phyloP scores from a whole-genome alignment of 2,888 invertebrate species.

The Clusia tigrina region DNA sequence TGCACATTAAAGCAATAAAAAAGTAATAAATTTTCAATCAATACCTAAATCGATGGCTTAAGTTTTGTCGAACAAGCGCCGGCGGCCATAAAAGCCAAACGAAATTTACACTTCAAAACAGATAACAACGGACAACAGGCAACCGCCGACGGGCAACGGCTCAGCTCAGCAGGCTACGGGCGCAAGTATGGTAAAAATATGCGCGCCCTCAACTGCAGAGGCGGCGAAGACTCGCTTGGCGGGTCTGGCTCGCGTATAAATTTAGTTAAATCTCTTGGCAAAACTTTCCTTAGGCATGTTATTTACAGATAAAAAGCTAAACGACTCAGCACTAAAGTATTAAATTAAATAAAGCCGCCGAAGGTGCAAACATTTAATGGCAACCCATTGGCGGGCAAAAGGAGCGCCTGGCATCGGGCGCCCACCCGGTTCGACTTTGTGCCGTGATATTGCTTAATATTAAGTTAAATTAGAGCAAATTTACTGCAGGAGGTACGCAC shows the following conservation, averaged over 20 bases:
- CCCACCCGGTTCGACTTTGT: background rate
- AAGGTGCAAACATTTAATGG: background rate
- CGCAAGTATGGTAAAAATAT: background rate
- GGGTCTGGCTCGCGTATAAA: too few relatives aligned
- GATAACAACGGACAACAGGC: too few relatives aligned
- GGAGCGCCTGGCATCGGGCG: background rate
- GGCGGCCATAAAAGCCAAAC: conserved; percentile 17
- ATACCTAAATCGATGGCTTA: conserved; percentile 27
- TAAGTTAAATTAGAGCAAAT: background rate
- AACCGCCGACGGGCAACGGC: background rate
- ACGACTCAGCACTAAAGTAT: background rate
- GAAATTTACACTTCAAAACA: background rate
- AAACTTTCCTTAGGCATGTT: background rate
- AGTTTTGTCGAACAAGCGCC: conserved; percentile 15
- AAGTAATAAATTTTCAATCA: conserved; percentile 58
- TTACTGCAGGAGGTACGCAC: background rate
- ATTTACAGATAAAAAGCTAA: background rate
- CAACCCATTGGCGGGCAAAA: background rate
- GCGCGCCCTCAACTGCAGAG: background rate
- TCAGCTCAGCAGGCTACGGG: background rate
- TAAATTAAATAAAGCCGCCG: background rate
- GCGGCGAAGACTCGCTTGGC: background rate
- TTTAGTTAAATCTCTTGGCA: background rate
- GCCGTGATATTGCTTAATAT: background rate
- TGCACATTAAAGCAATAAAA: conserved; percentile 57